Evolutionary conservation across 2,888 invertebrate genomes (phyloP).

Genomic region (Mythimna pallens): DNA sequence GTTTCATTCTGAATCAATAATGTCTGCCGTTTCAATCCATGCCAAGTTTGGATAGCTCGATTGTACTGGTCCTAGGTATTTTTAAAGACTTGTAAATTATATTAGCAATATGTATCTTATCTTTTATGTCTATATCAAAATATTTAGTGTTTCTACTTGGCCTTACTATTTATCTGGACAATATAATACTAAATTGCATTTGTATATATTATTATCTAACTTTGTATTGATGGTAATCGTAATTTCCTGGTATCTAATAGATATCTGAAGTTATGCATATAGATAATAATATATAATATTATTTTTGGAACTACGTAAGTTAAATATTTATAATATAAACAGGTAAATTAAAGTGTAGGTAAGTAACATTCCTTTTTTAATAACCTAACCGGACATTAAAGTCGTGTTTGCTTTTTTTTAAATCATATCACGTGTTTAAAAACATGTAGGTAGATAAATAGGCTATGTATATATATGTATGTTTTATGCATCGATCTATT

Average conservation of each 20-base stretch:
- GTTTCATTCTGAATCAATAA: conserved; percentile 32
- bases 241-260: conserved; percentile 11
- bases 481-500: conserved; percentile 27
- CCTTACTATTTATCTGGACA: conserved; percentile 32
- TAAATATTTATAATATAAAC: not conserved
- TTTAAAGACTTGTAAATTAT: conserved; percentile 8
- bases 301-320: not conserved
- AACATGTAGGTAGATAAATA: not conserved
- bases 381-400: not conserved
- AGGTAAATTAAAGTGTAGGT: not conserved
- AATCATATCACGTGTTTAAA: not conserved
- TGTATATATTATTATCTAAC: conserved; percentile 9
- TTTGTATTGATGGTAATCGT: conserved; percentile 28
- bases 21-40: conserved; percentile 10
- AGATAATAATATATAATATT: not conserved
- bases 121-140: conserved; percentile 26
- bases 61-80: conserved; percentile 3
- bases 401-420: not conserved
- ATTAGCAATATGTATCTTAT: conserved; percentile 34
- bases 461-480: not conserved
- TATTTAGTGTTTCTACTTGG: conserved; percentile 9
- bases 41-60: not conserved
- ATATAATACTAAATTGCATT: conserved; percentile 44
- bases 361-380: not conserved
- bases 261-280: conserved; percentile 8